phyloP scores from a whole-genome alignment of 2,888 invertebrate species.

The Brachypalpus laphriformis region DNA sequence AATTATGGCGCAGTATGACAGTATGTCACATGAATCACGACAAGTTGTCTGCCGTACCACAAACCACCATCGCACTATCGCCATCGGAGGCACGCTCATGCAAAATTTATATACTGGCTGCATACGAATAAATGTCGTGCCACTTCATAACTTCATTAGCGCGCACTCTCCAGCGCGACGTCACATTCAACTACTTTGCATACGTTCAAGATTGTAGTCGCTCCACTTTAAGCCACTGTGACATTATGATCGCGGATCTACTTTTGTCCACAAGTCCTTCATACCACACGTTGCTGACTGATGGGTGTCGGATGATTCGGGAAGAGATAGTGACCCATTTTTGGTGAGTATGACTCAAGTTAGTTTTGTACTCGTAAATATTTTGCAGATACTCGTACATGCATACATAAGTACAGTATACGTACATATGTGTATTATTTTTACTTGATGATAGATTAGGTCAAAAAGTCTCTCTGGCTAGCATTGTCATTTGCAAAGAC shows the following conservation, averaged over 20 bases:
- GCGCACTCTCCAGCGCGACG: slow-evolving; percentile 75
- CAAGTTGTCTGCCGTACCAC: slow-evolving; percentile 63
- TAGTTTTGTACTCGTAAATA: no score
- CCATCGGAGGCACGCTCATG: slow-evolving; percentile 39
- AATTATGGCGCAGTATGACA: slow-evolving; percentile 71
- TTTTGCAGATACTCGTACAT: no score
- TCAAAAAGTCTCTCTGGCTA: no score
- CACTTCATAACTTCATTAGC: slow-evolving; percentile 83
- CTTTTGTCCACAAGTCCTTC: background rate
- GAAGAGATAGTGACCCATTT: background rate
- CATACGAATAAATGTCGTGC: slow-evolving; percentile 79
- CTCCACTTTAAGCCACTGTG: slow-evolving; percentile 67
- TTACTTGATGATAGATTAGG: no score
- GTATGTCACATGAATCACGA: slow-evolving; percentile 77
- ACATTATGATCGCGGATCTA: slow-evolving; percentile 39
- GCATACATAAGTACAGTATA: no score
- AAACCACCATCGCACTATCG: slow-evolving; percentile 47
- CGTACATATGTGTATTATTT: no score
- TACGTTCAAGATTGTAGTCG: slow-evolving; percentile 66
- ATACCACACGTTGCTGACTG: background rate
- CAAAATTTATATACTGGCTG: slow-evolving; percentile 28
- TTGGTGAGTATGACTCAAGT: background rate
- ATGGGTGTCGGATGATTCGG: slow-evolving; percentile 6
- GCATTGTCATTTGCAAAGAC: no score
- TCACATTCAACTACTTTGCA: slow-evolving; percentile 72